phyloP scores from a whole-genome alignment of 2,113 vertebrate species.

The Lepisosteus oculatus region DNA sequence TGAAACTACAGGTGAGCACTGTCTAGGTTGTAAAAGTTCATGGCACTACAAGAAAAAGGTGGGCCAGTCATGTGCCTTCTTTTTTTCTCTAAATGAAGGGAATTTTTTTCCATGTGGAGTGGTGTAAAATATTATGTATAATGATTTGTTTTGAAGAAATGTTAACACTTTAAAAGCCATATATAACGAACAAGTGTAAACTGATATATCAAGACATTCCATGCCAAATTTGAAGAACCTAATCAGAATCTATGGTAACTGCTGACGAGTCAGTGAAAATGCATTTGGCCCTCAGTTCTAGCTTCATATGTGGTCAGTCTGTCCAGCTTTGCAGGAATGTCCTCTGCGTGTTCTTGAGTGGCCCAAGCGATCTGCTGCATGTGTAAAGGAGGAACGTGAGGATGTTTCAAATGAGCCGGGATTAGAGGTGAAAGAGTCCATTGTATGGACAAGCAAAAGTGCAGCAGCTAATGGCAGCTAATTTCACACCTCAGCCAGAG shows the following conservation, averaged over 20 bases:
- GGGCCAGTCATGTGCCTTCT: slow-evolving; percentile 11
- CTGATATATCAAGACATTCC: background rate
- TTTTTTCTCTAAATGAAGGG: slow-evolving; percentile 16
- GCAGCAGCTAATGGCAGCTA: too few species aligned
- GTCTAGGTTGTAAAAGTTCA: background rate
- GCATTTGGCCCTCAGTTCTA: background rate
- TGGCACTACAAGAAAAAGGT: slow-evolving; percentile 14
- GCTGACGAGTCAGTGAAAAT: background rate
- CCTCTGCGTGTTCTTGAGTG: too few species aligned
- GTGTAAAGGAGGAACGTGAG: too few species aligned
- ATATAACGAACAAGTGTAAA: slow-evolving; percentile 15
- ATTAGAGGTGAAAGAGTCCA: too few species aligned
- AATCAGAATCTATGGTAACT: background rate
- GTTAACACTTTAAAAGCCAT: slow-evolving; percentile 3
- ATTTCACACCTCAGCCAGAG: too few species aligned
- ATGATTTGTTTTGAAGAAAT: slow-evolving; percentile 20
- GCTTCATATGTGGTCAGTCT: slow-evolving; percentile 3
- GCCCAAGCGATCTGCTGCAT: too few species aligned
- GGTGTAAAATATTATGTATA: slow-evolving; percentile 17
- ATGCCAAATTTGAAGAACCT: background rate
- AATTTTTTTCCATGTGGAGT: slow-evolving; percentile 20
- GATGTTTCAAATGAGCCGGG: too few species aligned
- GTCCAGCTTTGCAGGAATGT: too few species aligned
- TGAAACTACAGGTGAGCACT: too few species aligned
- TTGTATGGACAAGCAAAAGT: too few species aligned